Conservation (phyloP, 2,113 vertebrate species). For the Phoxinus phoxinus region DNA sequence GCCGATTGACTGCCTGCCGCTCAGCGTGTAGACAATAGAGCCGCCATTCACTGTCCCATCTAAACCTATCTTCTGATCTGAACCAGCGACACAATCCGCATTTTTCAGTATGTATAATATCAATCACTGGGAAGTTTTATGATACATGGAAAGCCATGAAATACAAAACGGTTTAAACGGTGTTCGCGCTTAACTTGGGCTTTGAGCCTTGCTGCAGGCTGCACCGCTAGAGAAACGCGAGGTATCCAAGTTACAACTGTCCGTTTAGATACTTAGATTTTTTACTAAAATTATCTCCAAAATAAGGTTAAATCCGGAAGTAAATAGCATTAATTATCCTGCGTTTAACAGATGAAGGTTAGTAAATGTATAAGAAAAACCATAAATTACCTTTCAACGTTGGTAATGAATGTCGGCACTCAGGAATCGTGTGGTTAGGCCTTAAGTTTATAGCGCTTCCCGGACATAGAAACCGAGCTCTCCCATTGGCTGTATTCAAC, state of each 20-base stretch:
- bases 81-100: background rate
- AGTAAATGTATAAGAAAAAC: background rate
- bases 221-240: background rate
- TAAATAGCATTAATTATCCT: background rate
- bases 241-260: too few species aligned
- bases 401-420: slow-evolving; percentile 33
- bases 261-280: background rate
- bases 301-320: background rate
- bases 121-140: rapidly evolving
- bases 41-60: background rate
- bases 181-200: background rate
- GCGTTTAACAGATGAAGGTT: background rate
- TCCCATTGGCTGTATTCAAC: slow-evolving; percentile 48
- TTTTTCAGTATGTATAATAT: background rate
- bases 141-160: background rate
- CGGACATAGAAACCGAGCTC: slow-evolving; percentile 51
- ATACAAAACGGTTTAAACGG: background rate
- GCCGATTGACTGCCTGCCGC: background rate
- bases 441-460: slow-evolving; percentile 45
- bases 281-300: too few species aligned
- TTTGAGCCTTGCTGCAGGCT: background rate
- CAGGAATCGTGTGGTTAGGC: slow-evolving; percentile 51
- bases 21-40: slow-evolving; percentile 23
- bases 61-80: background rate
- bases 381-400: slow-evolving; percentile 39